Evolutionary conservation across 1,140 invertebrate genomes (phyloP).

Genomic region (Drosophila quadrilineata): DNA sequence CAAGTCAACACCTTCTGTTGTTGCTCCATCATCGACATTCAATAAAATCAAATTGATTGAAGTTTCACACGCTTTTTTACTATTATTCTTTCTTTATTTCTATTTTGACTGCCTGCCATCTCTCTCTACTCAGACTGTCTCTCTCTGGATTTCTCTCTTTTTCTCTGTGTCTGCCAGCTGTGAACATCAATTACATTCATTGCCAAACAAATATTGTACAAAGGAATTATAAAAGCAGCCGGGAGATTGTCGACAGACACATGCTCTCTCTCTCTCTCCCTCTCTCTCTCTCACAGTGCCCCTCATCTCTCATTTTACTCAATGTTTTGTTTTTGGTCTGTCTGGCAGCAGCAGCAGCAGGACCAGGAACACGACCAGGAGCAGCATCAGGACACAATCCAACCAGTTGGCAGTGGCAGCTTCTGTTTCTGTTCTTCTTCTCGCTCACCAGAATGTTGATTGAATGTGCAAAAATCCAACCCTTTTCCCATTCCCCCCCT

Average conservation of each 20-base stretch:
- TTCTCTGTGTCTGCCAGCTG: constrained; percentile 21
- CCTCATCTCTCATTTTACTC: background rate
- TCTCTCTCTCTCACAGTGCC: background rate
- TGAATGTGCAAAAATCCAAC: constrained; percentile 39
- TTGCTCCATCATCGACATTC: constrained; percentile 31
- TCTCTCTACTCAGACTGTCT: background rate
- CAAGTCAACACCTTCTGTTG: constrained; percentile 51
- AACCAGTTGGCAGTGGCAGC: constrained; percentile 19
- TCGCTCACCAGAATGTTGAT: constrained; percentile 43
- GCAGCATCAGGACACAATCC: constrained; percentile 7
- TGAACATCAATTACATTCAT: constrained; percentile 68
- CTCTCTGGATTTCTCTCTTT: too few relatives aligned
- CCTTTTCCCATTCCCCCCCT: background rate
- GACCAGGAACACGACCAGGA: constrained; percentile 2
- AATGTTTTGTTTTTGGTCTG: constrained; percentile 49
- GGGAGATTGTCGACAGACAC: constrained; percentile 45
- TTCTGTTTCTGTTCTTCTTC: background rate
- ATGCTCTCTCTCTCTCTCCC: constrained; percentile 10
- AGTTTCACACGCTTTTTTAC: constrained; percentile 40
- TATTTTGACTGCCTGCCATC: too few relatives aligned
- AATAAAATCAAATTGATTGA: constrained; percentile 57
- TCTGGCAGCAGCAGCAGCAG: constrained; percentile 29
- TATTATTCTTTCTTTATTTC: background rate
- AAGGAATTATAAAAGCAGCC: constrained; percentile 64
- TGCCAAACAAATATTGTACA: constrained; percentile 67